Conservation (phyloP, 2,888 invertebrate genomes). For the Eupelmus urozonus region DNA sequence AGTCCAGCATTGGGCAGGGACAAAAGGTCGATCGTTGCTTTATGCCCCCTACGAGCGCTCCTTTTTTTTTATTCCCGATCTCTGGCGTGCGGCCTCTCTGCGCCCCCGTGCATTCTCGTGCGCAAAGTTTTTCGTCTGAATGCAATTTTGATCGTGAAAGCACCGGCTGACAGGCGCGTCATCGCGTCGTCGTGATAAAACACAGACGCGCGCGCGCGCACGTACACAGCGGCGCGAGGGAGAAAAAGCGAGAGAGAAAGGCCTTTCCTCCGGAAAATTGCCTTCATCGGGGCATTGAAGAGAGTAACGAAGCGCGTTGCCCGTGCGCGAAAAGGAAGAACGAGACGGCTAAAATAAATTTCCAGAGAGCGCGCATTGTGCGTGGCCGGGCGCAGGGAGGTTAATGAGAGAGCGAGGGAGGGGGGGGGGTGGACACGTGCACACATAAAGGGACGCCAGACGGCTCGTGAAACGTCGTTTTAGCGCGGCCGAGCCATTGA, state of each 20-base stretch:
- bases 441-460: slow-evolving; percentile 33
- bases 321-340: slow-evolving; percentile 53
- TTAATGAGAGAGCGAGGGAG: slow-evolving; percentile 44
- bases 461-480: slow-evolving; percentile 61
- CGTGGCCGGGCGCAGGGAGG: slow-evolving; percentile 45
- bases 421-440: neutral
- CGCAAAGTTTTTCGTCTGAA: slow-evolving; percentile 53
- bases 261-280: slow-evolving; percentile 53
- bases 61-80: slow-evolving; percentile 10
- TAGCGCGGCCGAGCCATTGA: slow-evolving; percentile 34
- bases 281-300: slow-evolving; percentile 56
- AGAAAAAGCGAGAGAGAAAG: slow-evolving; percentile 18
- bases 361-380: slow-evolving; percentile 57
- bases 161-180: slow-evolving; percentile 36
- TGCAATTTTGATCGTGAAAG: slow-evolving; percentile 57
- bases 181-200: slow-evolving; percentile 45
- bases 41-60: neutral
- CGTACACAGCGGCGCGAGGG: neutral
- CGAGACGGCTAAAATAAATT: slow-evolving; percentile 60
- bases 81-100: slow-evolving; percentile 3
- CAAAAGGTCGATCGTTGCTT: slow-evolving; percentile 45
- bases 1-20: slow-evolving; percentile 8
- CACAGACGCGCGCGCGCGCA: neutral
- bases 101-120: slow-evolving; percentile 3
- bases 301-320: slow-evolving; percentile 58